Percentiles rank a stretch among this genome's conserved stretches.
These are phyloP conservation scores for Rousettus madagascariensis DNA, from an alignment of 2,797 vertebrate genomes.

Conservation along the genomic window DNA sequence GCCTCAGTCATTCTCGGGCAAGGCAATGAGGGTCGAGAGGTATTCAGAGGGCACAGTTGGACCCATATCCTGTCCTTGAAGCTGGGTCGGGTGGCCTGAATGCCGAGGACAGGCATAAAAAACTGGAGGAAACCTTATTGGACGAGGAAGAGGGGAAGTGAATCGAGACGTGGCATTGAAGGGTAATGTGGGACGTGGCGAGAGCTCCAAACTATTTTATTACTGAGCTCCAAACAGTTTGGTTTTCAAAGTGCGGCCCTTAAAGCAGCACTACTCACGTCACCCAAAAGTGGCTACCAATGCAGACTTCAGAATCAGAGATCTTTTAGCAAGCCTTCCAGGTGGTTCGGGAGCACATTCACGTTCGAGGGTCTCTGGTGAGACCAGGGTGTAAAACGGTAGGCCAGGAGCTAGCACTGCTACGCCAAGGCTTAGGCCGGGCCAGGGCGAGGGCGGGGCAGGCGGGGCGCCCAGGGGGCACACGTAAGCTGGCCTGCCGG, in stretches of 20 bases:
- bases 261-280: too few relatives aligned
- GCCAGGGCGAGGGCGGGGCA: background rate
- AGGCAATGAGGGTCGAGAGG: background rate
- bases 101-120: background rate
- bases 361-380: background rate
- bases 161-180: background rate
- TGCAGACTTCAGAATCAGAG: background rate
- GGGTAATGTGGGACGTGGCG: background rate
- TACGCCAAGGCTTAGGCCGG: background rate
- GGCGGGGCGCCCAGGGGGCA: background rate
- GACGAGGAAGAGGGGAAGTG: background rate
- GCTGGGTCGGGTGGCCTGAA: background rate
- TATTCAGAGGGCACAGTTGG: background rate
- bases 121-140: background rate
- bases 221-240: background rate
- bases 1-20: background rate
- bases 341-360: background rate
- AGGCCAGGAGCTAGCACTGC: background rate
- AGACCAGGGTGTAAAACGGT: fast-evolving
- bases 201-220: background rate
- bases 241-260: background rate
- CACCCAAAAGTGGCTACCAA: background rate
- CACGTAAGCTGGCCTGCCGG: fast-evolving
- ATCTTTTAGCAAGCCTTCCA: background rate
- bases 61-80: background rate